Conservation (phyloP, 2,888 invertebrate species). For the Leptinotarsa haldemani region DNA sequence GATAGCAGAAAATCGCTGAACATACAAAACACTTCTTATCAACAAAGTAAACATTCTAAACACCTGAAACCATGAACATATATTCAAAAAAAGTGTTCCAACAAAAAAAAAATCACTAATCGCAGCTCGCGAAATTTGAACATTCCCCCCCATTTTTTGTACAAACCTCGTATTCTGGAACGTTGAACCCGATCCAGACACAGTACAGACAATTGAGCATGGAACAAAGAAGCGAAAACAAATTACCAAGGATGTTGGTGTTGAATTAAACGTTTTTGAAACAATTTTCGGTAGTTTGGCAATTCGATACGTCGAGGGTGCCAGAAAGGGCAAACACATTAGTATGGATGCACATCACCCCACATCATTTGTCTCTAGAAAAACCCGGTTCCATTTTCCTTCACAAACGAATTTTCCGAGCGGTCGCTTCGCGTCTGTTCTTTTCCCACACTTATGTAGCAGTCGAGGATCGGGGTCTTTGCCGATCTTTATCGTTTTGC, state of each 20-base stretch:
- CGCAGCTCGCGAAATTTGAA: too few species aligned
- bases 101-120: too few species aligned
- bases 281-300: constrained; percentile 46
- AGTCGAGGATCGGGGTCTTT: constrained; percentile 57
- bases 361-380: constrained; percentile 67
- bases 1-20: too few species aligned
- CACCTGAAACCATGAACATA: too few species aligned
- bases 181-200: not conserved
- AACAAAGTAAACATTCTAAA: too few species aligned
- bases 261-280: constrained; percentile 48
- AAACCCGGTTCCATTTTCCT: constrained; percentile 66
- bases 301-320: constrained; percentile 41
- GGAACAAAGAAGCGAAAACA: constrained; percentile 33
- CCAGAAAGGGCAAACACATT: constrained; percentile 47
- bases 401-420: constrained; percentile 67
- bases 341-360: constrained; percentile 60
- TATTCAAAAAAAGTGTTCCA: too few species aligned
- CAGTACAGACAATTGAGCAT: not conserved
- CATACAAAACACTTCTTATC: too few species aligned
- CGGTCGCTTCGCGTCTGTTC: constrained; percentile 62
- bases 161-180: not conserved
- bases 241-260: constrained; percentile 46
- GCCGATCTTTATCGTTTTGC: constrained; percentile 56
- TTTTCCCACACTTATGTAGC: constrained; percentile 65
- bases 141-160: too few species aligned